Evolutionary conservation across 2,113 vertebrate genomes (phyloP).

Genomic region (Catharus bicknelli): DNA sequence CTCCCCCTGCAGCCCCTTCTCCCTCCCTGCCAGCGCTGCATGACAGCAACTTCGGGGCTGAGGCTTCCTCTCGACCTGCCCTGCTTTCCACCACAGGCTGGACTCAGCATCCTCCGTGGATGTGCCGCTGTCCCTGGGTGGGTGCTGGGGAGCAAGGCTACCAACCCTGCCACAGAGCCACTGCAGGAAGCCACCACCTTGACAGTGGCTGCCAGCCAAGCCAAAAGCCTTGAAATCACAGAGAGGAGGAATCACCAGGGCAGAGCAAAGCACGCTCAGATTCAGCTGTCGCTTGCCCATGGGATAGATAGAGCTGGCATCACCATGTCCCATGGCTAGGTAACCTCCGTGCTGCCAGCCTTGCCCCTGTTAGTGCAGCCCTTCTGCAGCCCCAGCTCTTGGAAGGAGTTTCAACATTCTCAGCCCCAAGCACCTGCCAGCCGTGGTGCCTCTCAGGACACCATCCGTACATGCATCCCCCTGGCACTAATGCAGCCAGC

Average conservation of each 20-base stretch:
- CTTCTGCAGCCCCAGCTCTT: background rate
- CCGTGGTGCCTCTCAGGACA: background rate
- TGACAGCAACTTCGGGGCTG: background rate
- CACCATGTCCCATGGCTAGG: accelerated
- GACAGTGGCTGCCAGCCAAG: background rate
- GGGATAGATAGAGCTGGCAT: background rate
- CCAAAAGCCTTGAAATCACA: background rate
- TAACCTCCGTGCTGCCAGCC: accelerated
- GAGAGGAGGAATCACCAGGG: background rate
- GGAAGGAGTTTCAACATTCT: background rate
- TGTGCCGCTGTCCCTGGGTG: accelerated
- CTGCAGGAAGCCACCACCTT: background rate
- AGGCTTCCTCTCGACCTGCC: background rate
- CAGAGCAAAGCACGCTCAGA: background rate
- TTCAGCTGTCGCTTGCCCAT: background rate
- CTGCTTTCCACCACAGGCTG: background rate
- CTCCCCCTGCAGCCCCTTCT: constrained; percentile 1
- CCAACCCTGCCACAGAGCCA: background rate
- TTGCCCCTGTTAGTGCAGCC: background rate
- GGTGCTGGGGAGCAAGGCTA: background rate
- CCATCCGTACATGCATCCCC: accelerated
- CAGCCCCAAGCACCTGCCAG: background rate
- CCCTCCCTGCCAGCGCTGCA: background rate
- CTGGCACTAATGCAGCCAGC: background rate
- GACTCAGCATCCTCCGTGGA: background rate